These are phyloP conservation scores for Periophthalmus magnuspinnatus DNA, from an alignment of 2,797 vertebrate genomes.

Conservation along the genomic window DNA sequence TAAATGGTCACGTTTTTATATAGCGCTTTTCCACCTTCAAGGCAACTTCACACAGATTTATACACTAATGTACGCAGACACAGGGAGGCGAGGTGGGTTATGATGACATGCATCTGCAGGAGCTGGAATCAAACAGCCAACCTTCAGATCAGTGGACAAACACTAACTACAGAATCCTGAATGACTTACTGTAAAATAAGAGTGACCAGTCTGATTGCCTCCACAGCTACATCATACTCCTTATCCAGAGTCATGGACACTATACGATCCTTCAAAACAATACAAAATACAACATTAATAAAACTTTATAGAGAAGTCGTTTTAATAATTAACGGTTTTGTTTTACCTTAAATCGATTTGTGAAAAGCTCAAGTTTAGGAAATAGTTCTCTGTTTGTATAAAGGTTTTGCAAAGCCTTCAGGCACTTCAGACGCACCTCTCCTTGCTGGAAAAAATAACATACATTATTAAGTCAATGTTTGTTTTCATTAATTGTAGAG, in stretches of 20 bases:
- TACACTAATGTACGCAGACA: no score
- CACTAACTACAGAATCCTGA: no score
- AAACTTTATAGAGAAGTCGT: no score
- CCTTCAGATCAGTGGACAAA: no score
- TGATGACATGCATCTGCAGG: no score
- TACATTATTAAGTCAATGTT: not conserved
- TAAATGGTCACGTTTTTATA: no score
- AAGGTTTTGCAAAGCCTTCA: conserved; percentile 97
- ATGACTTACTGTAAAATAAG: conserved; percentile 95
- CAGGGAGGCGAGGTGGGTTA: no score
- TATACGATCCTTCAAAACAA: conserved; percentile 86
- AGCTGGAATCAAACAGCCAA: no score
- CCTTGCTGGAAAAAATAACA: conserved; percentile 85
- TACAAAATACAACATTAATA: not conserved
- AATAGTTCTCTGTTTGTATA: conserved; percentile 98
- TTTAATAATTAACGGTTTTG: not conserved
- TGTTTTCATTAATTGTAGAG: not conserved
- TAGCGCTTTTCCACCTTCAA: no score
- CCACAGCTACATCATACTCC: conserved; percentile 97
- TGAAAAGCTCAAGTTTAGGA: conserved; percentile 97
- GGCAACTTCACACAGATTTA: no score
- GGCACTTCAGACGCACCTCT: conserved; percentile 97
- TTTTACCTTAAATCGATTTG: conserved; percentile 96
- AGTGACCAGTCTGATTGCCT: conserved; percentile 96
- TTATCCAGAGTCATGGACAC: conserved; percentile 99